phyloP scores from a whole-genome alignment of 2,113 vertebrate genomes.

The Choloepus hoffmanni region DNA sequence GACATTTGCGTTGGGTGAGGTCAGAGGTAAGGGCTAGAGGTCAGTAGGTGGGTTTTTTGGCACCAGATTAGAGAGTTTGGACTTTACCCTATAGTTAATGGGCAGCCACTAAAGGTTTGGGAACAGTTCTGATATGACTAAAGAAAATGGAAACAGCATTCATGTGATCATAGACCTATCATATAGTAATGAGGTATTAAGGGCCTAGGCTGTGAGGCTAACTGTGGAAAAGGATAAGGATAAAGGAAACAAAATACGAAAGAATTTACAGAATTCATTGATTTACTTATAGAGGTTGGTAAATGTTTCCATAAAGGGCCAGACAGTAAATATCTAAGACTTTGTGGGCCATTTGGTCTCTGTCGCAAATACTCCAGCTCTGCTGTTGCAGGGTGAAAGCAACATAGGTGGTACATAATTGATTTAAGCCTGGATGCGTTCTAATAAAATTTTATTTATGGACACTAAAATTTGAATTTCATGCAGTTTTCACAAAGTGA shows the following conservation, averaged over 20 bases:
- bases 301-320: not conserved
- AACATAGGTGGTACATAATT: not conserved
- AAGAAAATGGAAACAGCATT: not conserved
- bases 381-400: not conserved
- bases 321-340: not conserved
- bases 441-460: not conserved
- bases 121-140: not conserved
- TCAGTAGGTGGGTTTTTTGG: conserved; percentile 5
- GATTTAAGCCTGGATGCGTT: not conserved
- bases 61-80: not conserved
- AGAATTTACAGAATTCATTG: not conserved
- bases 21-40: not conserved
- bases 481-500: conserved; percentile 9
- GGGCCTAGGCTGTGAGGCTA: not conserved
- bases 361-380: not conserved
- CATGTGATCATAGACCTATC: not conserved
- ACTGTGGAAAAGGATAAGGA: not conserved
- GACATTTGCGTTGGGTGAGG: not conserved
- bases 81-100: not conserved
- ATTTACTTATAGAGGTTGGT: not conserved
- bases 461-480: not conserved
- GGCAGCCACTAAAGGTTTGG: conserved; percentile 1
- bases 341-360: not conserved
- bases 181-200: not conserved
- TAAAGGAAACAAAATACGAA: not conserved